These are phyloP conservation scores for Rhyzopertha dominica DNA, from an alignment of 1,140 invertebrate species.

Conservation along the genomic window DNA sequence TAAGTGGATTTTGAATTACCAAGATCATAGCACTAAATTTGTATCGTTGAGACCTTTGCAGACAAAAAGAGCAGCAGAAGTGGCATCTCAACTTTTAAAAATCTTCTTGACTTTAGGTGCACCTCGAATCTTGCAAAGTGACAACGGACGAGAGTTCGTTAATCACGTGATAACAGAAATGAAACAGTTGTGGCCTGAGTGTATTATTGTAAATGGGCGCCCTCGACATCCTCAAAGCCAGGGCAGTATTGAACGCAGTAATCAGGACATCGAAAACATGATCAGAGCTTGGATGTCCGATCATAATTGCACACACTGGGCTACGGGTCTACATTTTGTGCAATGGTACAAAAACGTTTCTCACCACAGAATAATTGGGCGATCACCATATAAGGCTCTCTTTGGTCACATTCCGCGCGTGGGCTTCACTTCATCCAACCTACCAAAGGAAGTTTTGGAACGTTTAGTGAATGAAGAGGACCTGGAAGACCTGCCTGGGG, in stretches of 20 bases:
- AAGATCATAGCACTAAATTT: conserved; percentile 49
- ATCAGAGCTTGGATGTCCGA: conserved; percentile 22
- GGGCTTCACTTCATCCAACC: no score
- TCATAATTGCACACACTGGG: conserved; percentile 21
- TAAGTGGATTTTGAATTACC: conserved; percentile 44
- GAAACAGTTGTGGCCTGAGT: conserved; percentile 30
- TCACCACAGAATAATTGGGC: conserved; percentile 20
- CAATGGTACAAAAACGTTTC: conserved; percentile 27
- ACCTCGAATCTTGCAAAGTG: conserved; percentile 42
- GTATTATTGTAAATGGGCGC: conserved; percentile 45
- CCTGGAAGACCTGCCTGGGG: conserved; percentile 18
- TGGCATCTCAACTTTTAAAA: conserved; percentile 40
- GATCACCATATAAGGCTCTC: conserved; percentile 25
- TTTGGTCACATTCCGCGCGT: no score
- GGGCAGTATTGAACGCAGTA: conserved; percentile 38
- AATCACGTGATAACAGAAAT: conserved; percentile 35
- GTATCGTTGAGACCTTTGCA: conserved; percentile 40
- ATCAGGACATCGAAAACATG: conserved; percentile 27
- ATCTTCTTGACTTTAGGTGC: conserved; percentile 44
- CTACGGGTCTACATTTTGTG: no score
- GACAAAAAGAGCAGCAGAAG: conserved; percentile 40
- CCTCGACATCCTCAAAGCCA: conserved; percentile 41
- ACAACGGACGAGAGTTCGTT: conserved; percentile 43
- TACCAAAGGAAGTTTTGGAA: no score
- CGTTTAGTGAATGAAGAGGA: no score